Percentiles rank a stretch among this genome's conserved stretches.
Evolutionary conservation across 2,888 invertebrate species (phyloP).

Genomic region (Lepidochrysops patricia): DNA sequence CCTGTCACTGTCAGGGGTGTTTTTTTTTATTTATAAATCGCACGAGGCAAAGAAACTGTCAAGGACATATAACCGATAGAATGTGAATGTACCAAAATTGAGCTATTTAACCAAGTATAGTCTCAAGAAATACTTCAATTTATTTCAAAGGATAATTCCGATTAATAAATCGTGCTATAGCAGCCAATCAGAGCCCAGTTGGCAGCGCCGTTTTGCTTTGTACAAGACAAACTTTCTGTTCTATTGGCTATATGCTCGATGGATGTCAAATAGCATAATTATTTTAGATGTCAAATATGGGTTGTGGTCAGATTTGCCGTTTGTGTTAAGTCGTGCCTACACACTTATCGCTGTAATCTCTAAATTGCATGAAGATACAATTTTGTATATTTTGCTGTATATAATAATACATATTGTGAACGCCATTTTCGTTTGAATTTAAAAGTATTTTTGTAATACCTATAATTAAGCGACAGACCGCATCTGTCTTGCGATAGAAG

Average conservation of each 20-base stretch:
- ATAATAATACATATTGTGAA: not conserved
- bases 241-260: too few relatives aligned
- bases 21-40: not conserved
- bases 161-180: too few relatives aligned
- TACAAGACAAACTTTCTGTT: too few relatives aligned
- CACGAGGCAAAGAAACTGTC: not conserved
- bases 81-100: too few relatives aligned
- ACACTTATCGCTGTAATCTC: not conserved
- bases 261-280: not conserved
- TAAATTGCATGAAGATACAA: not conserved
- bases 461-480: not conserved
- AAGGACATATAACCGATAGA: too few relatives aligned
- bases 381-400: constrained; percentile 5
- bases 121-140: too few relatives aligned
- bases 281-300: too few relatives aligned
- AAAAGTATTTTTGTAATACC: not conserved
- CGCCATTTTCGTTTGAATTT: not conserved
- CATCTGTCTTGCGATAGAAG: not conserved
- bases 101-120: too few relatives aligned
- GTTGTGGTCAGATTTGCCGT: not conserved
- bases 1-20: not conserved
- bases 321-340: not conserved
- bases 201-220: too few relatives aligned
- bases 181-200: too few relatives aligned
- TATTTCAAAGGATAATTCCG: too few relatives aligned